These are phyloP conservation scores for Entomobrya multifasciata DNA, from an alignment of 2,888 invertebrate genomes.

Conservation along the genomic window DNA sequence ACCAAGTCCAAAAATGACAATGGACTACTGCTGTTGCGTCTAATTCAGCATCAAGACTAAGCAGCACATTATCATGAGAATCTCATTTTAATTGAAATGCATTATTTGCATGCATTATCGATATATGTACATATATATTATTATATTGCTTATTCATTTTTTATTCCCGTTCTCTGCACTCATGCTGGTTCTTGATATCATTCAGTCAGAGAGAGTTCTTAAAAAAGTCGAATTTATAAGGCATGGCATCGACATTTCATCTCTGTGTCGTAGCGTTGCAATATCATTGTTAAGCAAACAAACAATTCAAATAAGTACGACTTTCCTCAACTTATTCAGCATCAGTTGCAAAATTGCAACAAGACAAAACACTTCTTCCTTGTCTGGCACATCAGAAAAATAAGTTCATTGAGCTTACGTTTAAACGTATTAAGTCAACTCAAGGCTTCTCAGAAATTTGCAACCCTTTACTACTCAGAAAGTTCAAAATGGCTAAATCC, in stretches of 20 bases:
- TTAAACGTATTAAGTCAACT: no score
- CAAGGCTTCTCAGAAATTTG: no score
- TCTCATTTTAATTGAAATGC: slow-evolving; percentile 30
- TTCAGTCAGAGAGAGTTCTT: background rate
- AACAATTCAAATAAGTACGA: slow-evolving; percentile 66
- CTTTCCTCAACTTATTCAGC: slow-evolving; percentile 63
- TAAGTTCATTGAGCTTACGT: background rate
- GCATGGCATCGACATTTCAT: no score
- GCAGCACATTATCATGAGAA: slow-evolving; percentile 1
- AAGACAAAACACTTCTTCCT: slow-evolving; percentile 68
- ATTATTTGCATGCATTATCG: background rate
- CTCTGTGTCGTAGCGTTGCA: background rate
- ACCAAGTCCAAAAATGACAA: slow-evolving; percentile 44
- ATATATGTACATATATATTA: no score
- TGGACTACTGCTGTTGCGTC: slow-evolving; percentile 41
- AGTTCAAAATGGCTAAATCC: slow-evolving; percentile 50
- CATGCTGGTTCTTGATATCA: slow-evolving; percentile 31
- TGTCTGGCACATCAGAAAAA: slow-evolving; percentile 12
- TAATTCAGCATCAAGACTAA: slow-evolving; percentile 13
- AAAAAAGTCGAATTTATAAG: background rate
- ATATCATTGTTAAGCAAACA: background rate
- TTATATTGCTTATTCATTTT: slow-evolving; percentile 43
- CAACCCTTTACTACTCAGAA: no score
- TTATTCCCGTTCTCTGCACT: slow-evolving; percentile 31
- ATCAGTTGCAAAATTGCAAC: slow-evolving; percentile 71